Base-by-base conservation (phyloP, 2,888 invertebrate genomes). In the Tubulanus polymorphus region DNA sequence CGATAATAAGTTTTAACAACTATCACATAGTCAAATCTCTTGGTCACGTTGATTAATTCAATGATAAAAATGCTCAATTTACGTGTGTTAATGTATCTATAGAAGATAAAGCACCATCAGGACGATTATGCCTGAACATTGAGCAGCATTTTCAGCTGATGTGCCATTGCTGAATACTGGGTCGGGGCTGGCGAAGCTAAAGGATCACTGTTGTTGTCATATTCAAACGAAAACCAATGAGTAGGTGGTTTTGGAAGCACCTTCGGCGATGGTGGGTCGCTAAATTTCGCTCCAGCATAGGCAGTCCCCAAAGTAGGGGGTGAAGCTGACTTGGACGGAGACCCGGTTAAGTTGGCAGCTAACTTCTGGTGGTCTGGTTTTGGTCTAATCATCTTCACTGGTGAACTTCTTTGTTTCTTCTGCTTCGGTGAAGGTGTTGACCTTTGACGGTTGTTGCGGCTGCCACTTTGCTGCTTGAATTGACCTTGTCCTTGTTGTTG, bases 231-330 rank as follows among this genome's bases (percentile, higher is more conserved):
- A 79, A 86, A 85, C 90, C 90, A 91, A 80, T 88, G 88, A 64
- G 84, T 84, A 57, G 90, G 90, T 69, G 90, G 90, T 75, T 86
- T 88, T 57, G 90, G 90, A 72, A 90, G 81, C 62, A 87, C 86
- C 67, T 86, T 85, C 46, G 90, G 88, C 56, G 88, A 85, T 51
- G 90, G 90, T 54, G 90, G 87, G 67, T 88, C 88, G 72, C 88
- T 88, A 83, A 89, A 90, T 79, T 89, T 90, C 75, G 89, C 87
- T 73, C 86, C 89, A 63, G 90, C 90, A 61, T 79, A 80, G 45
- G 70, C 69, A 60, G 27, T 48, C 18, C 50, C 50, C 28, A 15
- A 45, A 52, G 51, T 52, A 48, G 48, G 41, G 18, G 18, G 41
- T 3, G 23, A 23, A 41, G 41, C 23, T 15, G 41, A 23, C 18